Conservation (phyloP, 1,140 invertebrate species). For the Lanistes nyassanus region DNA sequence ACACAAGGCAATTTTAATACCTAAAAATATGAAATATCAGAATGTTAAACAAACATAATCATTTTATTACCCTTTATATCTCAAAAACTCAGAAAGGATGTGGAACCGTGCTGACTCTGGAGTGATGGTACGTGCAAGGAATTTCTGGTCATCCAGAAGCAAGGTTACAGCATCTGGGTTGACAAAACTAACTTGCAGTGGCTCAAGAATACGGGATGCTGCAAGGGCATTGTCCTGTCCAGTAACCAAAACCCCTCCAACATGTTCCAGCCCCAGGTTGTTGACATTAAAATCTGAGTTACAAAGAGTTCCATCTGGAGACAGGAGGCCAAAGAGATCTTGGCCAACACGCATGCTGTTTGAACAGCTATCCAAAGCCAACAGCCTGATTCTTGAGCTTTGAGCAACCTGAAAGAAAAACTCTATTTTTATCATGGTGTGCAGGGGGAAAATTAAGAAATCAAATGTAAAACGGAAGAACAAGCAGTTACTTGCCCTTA, state of each 20-base stretch:
- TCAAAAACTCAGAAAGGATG: constrained; percentile 77
- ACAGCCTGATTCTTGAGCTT: constrained; percentile 42
- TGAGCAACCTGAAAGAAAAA: not conserved
- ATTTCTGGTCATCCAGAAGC: constrained; percentile 76
- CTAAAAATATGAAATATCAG: too few relatives aligned
- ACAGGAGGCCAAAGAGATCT: constrained; percentile 62
- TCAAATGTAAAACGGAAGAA: not conserved
- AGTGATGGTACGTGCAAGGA: constrained; percentile 82
- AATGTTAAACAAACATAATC: not conserved
- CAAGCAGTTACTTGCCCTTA: not conserved
- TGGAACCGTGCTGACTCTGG: constrained; percentile 82
- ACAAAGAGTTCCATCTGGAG: constrained; percentile 52
- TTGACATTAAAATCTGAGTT: constrained; percentile 36
- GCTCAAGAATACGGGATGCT: constrained; percentile 49
- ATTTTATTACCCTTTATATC: constrained; percentile 69
- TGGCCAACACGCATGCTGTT: constrained; percentile 53
- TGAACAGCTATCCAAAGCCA: constrained; percentile 60
- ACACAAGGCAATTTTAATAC: too few relatives aligned
- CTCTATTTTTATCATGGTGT: not conserved
- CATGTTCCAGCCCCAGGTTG: constrained; percentile 26
- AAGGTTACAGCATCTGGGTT: constrained; percentile 81
- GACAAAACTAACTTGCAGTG: constrained; percentile 65
- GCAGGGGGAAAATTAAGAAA: not conserved
- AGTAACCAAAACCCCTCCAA: constrained; percentile 57
- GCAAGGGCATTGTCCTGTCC: constrained; percentile 47